Evolutionary conservation across 2,113 vertebrate species (phyloP).

Genomic region (Clupea harengus): DNA sequence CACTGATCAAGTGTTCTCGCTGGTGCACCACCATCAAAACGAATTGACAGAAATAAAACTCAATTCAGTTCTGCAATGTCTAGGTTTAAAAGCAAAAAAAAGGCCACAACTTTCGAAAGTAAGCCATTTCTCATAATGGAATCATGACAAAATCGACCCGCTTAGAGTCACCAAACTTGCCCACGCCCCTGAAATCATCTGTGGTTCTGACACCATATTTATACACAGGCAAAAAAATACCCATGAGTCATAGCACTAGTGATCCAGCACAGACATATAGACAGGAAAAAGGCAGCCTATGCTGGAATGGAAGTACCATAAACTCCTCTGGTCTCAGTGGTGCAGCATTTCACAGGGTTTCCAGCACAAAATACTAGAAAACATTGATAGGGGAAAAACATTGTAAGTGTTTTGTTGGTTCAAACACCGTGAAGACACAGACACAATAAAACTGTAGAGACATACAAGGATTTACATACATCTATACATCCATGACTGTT

Average conservation of each 20-base stretch:
- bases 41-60: conserved; percentile 49
- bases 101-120: not conserved
- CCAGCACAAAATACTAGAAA: not conserved
- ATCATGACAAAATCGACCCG: conserved; percentile 51
- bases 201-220: not conserved
- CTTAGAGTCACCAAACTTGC: conserved; percentile 19
- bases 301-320: conserved; percentile 11
- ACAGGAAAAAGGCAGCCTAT: not conserved
- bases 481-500: conserved; percentile 1
- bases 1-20: conserved; percentile 13
- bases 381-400: not conserved
- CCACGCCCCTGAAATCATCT: not conserved
- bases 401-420: conserved; percentile 5
- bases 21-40: conserved; percentile 17
- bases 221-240: conserved; percentile 42
- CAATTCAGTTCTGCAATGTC: conserved; percentile 16
- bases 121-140: conserved; percentile 43
- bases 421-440: conserved; percentile 1
- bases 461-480: not conserved
- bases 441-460: conserved; percentile 1
- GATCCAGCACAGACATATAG: not conserved
- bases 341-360: not conserved
- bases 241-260: conserved; percentile 18
- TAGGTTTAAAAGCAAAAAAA: not conserved
- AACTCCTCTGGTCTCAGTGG: not conserved